Evolutionary conservation across 2,888 invertebrate genomes (phyloP), one percentile per base, ranked within the genome.

Genomic region (Melinaea marsaeus): DNA sequence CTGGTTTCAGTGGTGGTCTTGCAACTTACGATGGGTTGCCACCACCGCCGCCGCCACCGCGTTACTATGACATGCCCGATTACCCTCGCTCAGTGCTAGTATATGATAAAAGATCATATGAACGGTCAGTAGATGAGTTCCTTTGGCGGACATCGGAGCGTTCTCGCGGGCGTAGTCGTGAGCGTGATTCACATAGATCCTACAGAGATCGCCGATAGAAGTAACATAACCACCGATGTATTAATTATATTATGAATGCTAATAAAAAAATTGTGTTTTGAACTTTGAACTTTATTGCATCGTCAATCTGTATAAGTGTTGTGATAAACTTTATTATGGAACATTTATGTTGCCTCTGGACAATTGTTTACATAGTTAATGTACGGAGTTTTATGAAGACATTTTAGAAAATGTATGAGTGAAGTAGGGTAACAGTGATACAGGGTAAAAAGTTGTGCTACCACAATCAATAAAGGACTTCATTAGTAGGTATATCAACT

Each of bases 121-220:
- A 98, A 81, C 93, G 97, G 59, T 95, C 96, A 64, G 97, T 97
- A 34, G 90, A 97, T 84, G 97, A 97, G 80, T 97, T 97, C 85
- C 86, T 97, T 65, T 95, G 96, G 92, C 93, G 96, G 79, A 96
- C 96, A 11, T 92, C 93, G 62, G 94, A 94, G 74, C 92, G 95
- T 48, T 92, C 93, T 60, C 92, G 92, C 68, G 93, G 92, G 56
- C 92, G 93, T 34, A 93, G 91, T 69, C 87, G 91, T 70, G 91
- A 91, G 56, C 90, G 92, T 75, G 92, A 93, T 70, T 88, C 92
- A 63, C 86, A 89, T 70, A 88, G 92, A 73, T 90, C 92, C 69
- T 93, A 93, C 76, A 90, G 93, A 71, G 93, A 93, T 76, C 92
- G 93, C 65, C 91, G 92, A 85, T 93, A 79, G 83, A 77, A 71